Base-by-base conservation (phyloP, 2,888 invertebrate genomes). In the Cheilosia scutellata region DNA sequence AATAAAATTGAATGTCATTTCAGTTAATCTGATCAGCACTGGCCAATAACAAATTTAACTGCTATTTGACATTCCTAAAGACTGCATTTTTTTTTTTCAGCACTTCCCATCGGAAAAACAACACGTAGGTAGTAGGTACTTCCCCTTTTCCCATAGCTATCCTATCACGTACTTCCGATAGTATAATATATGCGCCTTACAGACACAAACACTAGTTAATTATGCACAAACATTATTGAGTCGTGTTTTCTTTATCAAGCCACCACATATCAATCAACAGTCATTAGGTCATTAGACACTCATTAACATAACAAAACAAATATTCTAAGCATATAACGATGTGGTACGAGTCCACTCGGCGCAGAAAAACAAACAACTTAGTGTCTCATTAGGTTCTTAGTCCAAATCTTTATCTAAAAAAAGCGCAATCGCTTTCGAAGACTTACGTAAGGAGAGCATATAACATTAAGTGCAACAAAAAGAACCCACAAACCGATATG, bases 241-340 rank as follows among this genome's bases (percentile, higher is more conserved):
- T 76, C 51, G 5, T 51, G 2, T 51, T 72, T 40, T 25, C 49
- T 40, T 37, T 42, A 65, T 57, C 47, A 27, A 42, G 20, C 9
- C 40, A 53, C n/a, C 63, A 47, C 75, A 75, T 71, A 84, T 80
- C 84, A 84, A 84, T 84, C 84, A 84, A 47, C 70, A 80, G 71
- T 71, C 75, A 66, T 66, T 84, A 75, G 80, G 71, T 84, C 75
- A 80, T 84, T 75, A 80, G 84, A 66, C 71, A 71, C 75, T 76
- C 84, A 76, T 84, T 84, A 79, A 27, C 53, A 76, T 75, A 65
- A 44, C 29, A 63, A 70, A 68, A 57, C 27, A 68, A 68, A 72
- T 68, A 66, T 42, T 29, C 49, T 31, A 63, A 33, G 31, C 53
- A 63, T 13, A 7, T 33, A 42, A 29, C 6, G 9, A 31, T 71